Conservation (phyloP, 2,888 invertebrate genomes). For the Pachymerium ferrugineum region DNA sequence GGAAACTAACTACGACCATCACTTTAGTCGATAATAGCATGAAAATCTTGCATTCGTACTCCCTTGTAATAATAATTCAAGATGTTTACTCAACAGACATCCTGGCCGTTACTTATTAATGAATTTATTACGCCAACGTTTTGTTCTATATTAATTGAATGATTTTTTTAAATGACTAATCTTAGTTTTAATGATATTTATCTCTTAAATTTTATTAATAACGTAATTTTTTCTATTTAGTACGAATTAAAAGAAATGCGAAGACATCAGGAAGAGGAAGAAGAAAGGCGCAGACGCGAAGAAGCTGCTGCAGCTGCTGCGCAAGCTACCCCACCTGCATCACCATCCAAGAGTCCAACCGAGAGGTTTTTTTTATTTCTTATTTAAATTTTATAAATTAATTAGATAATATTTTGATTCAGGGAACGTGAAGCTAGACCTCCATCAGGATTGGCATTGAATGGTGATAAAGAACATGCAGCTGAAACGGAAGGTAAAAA, state of each 20-base stretch:
- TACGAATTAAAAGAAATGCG: constrained; percentile 95
- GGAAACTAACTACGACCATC: not conserved
- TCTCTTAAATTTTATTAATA: not conserved
- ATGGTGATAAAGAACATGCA: constrained; percentile 44
- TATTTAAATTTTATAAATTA: no score
- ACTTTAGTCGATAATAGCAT: not conserved
- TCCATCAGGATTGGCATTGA: constrained; percentile 40
- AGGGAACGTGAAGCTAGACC: constrained; percentile 38
- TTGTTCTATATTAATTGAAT: no score
- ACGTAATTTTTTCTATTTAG: constrained; percentile 53
- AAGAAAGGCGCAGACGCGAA: constrained; percentile 37
- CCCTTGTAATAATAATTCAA: no score
- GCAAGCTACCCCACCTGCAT: constrained; percentile 54
- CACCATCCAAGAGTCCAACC: constrained; percentile 46
- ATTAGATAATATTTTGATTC: no score
- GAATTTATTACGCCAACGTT: no score
- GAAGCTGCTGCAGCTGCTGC: constrained; percentile 68
- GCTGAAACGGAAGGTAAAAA: constrained; percentile 45
- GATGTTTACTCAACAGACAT: no score
- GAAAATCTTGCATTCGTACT: not conserved
- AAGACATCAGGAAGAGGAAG: constrained; percentile 55
- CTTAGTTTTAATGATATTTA: no score
- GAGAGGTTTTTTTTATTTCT: constrained; percentile 18
- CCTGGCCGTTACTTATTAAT: no score
- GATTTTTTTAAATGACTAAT: no score